Base-by-base conservation (phyloP, 2,113 vertebrate species). In the Naja naja region DNA sequence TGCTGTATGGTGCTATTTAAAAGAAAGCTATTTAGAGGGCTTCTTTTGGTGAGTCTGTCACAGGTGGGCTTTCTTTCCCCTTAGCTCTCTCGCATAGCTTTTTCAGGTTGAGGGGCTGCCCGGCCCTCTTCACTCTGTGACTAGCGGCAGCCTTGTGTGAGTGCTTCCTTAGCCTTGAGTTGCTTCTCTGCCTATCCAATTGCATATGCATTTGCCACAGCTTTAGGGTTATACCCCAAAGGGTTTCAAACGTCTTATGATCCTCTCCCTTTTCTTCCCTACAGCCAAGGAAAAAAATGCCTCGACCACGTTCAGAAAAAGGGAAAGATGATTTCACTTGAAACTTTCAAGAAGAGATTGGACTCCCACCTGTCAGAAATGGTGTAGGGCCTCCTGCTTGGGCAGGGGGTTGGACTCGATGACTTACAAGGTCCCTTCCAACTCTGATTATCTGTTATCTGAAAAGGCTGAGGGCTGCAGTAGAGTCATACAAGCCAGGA, bases 401-500 rank as follows among this genome's bases (percentile, higher is more conserved):
- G 47, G 47, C 47, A 49, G 47, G 8, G 47, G 47, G 47, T 49
- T 49, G 47, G 8, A 49, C 47, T 49, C 9, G 8, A 49, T 49
- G 47, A 49, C 7, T 8, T 49, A 1, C 1, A 49, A 49, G 47
- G 47, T 49, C 47, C 7, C 47, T 49, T 49, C 47, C 47, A 10
- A 49, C 47, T 49, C 47, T 49, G 47, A 49, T 49, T 49, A 49
- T 49, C 47, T 49, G 47, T 49, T 49, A 49, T 49, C 47, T 49
- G 9, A 95, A 95, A 95, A 95, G 94, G 95, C 95, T 93, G 95
- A 97, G 94, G 96, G 95, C 95, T 97, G 95, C 93, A 58, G 94
- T 97, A 96, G 95, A 94, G 94, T 95, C 95, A 96, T 97, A 96
- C 93, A 97, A 97, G 97, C 92, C 64, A 92, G 96, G 96, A 94